phyloP scores from a whole-genome alignment of 2,113 vertebrate genomes.

The Brachypodius melanocephalos region DNA sequence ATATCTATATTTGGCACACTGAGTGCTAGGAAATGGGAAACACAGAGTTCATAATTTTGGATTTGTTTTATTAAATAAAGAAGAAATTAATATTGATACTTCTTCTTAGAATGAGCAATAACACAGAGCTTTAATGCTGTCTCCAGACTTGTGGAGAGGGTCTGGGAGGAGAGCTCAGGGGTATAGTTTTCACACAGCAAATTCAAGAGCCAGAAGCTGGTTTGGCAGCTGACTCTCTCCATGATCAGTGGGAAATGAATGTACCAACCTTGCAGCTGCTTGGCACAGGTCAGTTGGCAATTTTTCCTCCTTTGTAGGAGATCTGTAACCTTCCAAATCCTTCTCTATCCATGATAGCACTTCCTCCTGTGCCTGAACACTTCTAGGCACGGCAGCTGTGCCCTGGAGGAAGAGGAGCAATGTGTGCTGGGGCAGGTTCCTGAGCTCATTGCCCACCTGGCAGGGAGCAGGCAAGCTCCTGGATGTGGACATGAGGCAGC shows the following conservation, averaged over 20 bases:
- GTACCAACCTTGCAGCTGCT: not conserved
- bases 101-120: not conserved
- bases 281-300: not conserved
- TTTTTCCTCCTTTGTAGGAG: not conserved
- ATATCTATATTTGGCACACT: not conserved
- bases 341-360: not conserved
- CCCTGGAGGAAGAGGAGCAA: not conserved
- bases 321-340: not conserved
- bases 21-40: not conserved
- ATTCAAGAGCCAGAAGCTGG: not conserved
- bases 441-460: rapidly evolving
- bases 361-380: not conserved
- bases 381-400: rapidly evolving
- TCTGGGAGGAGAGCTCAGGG: not conserved
- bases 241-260: not conserved
- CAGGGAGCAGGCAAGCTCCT: not conserved
- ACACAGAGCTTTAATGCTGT: not conserved
- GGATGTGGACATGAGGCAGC: not conserved
- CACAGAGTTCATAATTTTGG: rapidly evolving
- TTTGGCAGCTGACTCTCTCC: not conserved
- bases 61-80: not conserved
- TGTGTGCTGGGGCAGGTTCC: not conserved
- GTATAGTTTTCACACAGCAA: not conserved
- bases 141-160: not conserved
- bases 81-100: not conserved